Conservation (phyloP, 2,113 vertebrate species). For the Labeo catla region DNA sequence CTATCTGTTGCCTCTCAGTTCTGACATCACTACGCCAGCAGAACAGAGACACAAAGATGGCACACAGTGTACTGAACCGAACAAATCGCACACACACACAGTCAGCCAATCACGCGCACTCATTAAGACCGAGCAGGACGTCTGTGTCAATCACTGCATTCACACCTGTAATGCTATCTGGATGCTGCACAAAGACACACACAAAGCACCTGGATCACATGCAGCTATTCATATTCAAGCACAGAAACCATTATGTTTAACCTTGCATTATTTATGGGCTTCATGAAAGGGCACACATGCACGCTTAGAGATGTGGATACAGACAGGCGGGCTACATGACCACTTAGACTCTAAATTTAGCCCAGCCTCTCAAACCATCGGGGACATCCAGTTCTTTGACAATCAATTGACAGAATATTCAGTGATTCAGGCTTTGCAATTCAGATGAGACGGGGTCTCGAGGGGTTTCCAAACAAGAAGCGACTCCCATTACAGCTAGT, state of each 20-base stretch:
- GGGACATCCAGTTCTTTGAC: constrained; percentile 42
- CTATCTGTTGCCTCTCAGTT: constrained; percentile 62
- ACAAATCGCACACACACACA: background rate
- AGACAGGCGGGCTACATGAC: constrained; percentile 18
- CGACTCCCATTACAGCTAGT: background rate
- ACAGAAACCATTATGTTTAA: constrained; percentile 36
- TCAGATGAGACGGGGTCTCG: constrained; percentile 58
- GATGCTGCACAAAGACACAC: constrained; percentile 27
- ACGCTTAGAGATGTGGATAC: constrained; percentile 26
- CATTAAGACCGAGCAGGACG: background rate
- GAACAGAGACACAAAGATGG: constrained; percentile 63
- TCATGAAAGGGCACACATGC: constrained; percentile 41
- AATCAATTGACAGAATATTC: constrained; percentile 51
- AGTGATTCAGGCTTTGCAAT: constrained; percentile 45
- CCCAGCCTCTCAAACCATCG: background rate
- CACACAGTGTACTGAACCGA: constrained; percentile 62
- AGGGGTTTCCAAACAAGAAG: background rate
- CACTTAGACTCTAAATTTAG: background rate
- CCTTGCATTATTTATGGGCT: constrained; percentile 40
- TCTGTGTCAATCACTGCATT: constrained; percentile 14
- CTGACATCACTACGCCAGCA: constrained; percentile 63
- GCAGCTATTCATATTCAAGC: constrained; percentile 25
- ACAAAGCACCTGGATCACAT: constrained; percentile 29
- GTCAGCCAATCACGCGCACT: background rate
- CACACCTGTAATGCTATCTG: constrained; percentile 42